phyloP scores from a whole-genome alignment of 2,888 invertebrate species.

The Nomada ruficornis region DNA sequence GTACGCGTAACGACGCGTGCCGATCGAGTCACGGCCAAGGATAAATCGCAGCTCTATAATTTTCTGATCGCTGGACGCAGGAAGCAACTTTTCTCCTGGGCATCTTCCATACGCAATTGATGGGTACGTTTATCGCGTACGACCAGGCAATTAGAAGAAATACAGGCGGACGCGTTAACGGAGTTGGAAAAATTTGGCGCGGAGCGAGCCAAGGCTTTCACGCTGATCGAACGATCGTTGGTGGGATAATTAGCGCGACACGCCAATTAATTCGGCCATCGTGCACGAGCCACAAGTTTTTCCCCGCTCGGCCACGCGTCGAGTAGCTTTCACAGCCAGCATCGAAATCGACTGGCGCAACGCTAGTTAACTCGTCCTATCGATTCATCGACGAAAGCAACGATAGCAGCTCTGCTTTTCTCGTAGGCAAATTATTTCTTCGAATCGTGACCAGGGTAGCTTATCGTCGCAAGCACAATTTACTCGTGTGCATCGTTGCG shows the following conservation, averaged over 20 bases:
- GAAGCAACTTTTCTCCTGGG: no score
- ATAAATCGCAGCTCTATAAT: no score
- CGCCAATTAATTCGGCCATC: conserved; percentile 57
- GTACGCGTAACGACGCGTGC: no score
- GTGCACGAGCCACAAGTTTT: conserved; percentile 16
- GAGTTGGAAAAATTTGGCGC: conserved; percentile 6
- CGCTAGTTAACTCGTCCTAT: conserved; percentile 53
- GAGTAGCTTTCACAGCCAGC: no score
- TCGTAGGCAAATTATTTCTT: conserved; percentile 23
- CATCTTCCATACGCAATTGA: no score
- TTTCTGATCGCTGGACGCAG: no score
- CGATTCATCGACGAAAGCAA: conserved; percentile 3
- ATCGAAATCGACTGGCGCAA: conserved; percentile 37
- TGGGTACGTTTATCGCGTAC: no score
- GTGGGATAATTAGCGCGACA: conserved; percentile 50
- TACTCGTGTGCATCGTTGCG: conserved; percentile 17
- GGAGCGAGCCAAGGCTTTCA: conserved; percentile 41
- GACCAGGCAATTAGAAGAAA: background rate
- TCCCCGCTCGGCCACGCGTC: conserved; percentile 12
- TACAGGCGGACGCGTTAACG: background rate
- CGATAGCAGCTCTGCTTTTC: background rate
- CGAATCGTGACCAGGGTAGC: conserved; percentile 15
- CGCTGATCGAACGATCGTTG: conserved; percentile 44
- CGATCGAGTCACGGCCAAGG: no score
- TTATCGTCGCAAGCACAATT: conserved; percentile 12